These are phyloP conservation scores for Brenthis hecate DNA, from an alignment of 2,888 invertebrate species.

Conservation along the genomic window DNA sequence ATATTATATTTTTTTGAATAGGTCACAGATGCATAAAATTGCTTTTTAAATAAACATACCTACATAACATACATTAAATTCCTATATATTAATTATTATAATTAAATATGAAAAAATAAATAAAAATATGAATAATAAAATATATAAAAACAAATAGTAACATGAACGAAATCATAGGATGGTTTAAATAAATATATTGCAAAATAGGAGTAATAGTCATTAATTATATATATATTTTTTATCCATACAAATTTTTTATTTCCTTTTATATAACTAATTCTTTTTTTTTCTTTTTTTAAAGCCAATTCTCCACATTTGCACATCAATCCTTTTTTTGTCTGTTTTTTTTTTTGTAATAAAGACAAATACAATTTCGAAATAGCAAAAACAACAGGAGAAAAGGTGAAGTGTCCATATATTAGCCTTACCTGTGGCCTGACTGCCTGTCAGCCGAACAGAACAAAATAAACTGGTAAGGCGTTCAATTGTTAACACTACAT, in stretches of 20 bases:
- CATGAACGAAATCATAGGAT: constrained; percentile 28
- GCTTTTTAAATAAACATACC: not conserved
- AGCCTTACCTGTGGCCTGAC: constrained; percentile 78
- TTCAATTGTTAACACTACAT: constrained; percentile 28
- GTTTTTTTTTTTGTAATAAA: constrained; percentile 4
- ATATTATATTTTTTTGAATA: too few species aligned
- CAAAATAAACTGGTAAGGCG: constrained; percentile 59
- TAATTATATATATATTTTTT: constrained; percentile 1
- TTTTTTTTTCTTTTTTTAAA: not conserved
- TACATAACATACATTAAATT: not conserved
- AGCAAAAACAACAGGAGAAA: constrained; percentile 41
- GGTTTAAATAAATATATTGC: constrained; percentile 30
- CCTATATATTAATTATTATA: not conserved
- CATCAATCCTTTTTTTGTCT: not conserved
- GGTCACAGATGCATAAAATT: too few species aligned
- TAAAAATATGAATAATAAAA: not conserved
- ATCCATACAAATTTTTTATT: not conserved
- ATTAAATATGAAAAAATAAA: constrained; percentile 10
- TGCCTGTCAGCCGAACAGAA: constrained; percentile 78
- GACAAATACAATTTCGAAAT: constrained; percentile 36
- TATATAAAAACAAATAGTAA: constrained; percentile 7
- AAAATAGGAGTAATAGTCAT: constrained; percentile 31
- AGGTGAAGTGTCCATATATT: constrained; percentile 34
- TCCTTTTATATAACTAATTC: constrained; percentile 8
- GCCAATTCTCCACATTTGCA: constrained; percentile 5